Percentiles rank a stretch among this genome's conserved stretches.
These are phyloP conservation scores for Pachyuromys duprasi DNA, from an alignment of 2,797 vertebrate species.

Conservation along the genomic window DNA sequence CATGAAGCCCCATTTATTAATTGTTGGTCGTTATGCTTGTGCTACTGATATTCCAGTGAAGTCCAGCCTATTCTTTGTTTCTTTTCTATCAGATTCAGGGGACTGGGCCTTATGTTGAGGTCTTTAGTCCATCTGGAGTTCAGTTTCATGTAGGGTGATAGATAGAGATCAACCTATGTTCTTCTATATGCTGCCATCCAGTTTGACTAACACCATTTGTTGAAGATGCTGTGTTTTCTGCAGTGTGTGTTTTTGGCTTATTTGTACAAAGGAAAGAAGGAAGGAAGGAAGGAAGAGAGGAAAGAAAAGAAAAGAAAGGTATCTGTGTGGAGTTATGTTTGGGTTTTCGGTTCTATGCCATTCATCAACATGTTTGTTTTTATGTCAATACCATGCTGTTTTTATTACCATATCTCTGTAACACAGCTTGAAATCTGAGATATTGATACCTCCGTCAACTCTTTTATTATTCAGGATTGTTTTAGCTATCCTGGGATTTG, in stretches of 20 bases:
- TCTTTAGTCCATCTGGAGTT: not conserved
- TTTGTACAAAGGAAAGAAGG: not conserved
- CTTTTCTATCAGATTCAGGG: not conserved
- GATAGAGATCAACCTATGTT: not conserved
- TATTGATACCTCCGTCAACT: not conserved
- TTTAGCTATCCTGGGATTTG: not conserved
- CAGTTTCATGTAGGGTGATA: not conserved
- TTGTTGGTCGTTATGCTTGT: not conserved
- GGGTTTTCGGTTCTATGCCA: not conserved
- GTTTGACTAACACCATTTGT: not conserved
- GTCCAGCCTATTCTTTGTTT: not conserved
- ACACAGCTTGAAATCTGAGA: not conserved
- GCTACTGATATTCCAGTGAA: not conserved
- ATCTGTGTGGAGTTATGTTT: not conserved
- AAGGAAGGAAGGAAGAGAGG: no score
- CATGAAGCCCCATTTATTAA: not conserved
- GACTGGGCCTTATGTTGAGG: not conserved
- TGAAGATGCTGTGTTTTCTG: not conserved
- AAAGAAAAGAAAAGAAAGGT: no score
- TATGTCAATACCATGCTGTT: not conserved
- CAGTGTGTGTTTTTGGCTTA: not conserved
- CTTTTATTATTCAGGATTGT: not conserved
- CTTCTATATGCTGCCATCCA: not conserved
- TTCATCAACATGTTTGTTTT: not conserved
- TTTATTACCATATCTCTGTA: not conserved